Evolutionary conservation across 2,797 vertebrate genomes (phyloP).

Genomic region (Thaleichthys pacificus): DNA sequence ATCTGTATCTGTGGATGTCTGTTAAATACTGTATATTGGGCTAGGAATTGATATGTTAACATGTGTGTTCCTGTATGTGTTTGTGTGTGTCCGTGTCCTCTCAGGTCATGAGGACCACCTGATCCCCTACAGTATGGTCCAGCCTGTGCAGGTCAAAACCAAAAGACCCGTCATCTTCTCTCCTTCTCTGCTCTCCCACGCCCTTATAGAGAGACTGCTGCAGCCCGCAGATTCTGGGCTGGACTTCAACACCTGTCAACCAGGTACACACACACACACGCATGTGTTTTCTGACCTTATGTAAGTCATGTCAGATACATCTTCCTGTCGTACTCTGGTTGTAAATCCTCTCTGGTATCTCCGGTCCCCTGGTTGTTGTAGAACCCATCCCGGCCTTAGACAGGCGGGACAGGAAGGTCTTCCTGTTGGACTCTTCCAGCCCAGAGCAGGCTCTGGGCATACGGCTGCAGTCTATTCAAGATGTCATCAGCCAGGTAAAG

Average conservation of each 20-base stretch:
- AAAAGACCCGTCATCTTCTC: conserved; percentile 86
- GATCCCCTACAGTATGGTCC: conserved; percentile 87
- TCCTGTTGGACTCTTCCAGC: conserved; percentile 64
- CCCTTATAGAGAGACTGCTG: conserved; percentile 87
- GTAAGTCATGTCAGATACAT: not conserved
- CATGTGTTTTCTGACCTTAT: not conserved
- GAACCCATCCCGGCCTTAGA: conserved; percentile 68
- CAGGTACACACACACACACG: conserved; percentile 54
- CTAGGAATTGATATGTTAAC: not conserved
- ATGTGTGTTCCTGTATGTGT: conserved; percentile 1
- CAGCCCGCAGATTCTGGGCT: conserved; percentile 74
- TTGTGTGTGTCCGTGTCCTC: conserved; percentile 18
- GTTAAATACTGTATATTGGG: no score
- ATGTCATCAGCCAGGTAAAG: conserved; percentile 74
- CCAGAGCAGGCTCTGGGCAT: conserved; percentile 67
- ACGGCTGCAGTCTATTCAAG: conserved; percentile 73
- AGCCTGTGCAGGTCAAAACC: conserved; percentile 73
- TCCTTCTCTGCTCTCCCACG: conserved; percentile 81
- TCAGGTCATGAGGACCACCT: conserved; percentile 76
- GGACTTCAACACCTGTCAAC: conserved; percentile 74
- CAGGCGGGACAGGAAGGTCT: conserved; percentile 62
- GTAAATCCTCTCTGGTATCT: not conserved
- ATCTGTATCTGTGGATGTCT: no score
- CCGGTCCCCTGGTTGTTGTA: conserved; percentile 39
- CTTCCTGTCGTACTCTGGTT: not conserved